phyloP scores from a whole-genome alignment of 2,113 vertebrate genomes.

The Rattus rattus region DNA sequence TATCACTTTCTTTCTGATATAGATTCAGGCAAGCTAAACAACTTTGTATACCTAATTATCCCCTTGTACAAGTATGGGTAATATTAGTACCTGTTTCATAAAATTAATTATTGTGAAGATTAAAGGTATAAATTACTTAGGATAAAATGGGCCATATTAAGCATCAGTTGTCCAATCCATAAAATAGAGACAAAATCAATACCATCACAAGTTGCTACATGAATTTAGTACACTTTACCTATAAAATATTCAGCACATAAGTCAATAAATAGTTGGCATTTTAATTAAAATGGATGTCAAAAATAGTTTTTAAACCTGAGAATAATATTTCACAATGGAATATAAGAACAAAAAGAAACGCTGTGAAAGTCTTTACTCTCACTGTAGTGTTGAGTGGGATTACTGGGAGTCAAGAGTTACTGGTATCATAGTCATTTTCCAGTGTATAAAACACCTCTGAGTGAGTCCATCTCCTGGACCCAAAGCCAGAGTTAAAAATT shows the following conservation, averaged over 20 bases:
- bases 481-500: conserved; percentile 44
- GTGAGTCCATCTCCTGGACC: conserved; percentile 35
- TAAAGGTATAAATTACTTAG: conserved; percentile 5
- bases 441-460: conserved; percentile 40
- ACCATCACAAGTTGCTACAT: neutral
- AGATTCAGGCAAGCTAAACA: conserved; percentile 48
- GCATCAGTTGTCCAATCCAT: conserved; percentile 30
- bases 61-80: neutral
- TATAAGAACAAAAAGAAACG: conserved; percentile 58
- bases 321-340: conserved; percentile 62
- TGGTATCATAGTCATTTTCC: conserved; percentile 59
- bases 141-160: neutral
- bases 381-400: conserved; percentile 57
- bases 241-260: conserved; percentile 25
- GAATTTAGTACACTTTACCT: conserved; percentile 37
- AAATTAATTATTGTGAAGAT: neutral
- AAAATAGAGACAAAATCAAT: conserved; percentile 54
- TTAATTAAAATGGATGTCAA: conserved; percentile 54
- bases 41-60: conserved; percentile 31
- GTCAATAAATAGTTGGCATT: conserved; percentile 20
- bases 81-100: neutral
- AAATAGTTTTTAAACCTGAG: conserved; percentile 47
- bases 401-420: conserved; percentile 60
- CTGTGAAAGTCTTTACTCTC: conserved; percentile 31
- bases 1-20: neutral